Conservation (phyloP, 2,888 invertebrate species). For the Polia nebulosa region DNA sequence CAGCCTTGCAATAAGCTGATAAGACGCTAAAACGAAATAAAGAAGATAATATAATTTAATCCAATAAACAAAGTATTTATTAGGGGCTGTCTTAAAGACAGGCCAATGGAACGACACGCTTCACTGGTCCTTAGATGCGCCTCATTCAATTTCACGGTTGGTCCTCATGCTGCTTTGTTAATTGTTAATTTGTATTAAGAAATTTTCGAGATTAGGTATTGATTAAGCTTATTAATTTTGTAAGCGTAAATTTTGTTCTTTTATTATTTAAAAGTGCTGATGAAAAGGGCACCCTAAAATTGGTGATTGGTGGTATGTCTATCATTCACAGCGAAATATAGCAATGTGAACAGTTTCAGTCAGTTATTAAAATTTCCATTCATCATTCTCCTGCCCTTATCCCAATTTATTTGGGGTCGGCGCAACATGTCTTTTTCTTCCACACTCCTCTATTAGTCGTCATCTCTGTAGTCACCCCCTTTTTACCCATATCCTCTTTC, state of each 20-base stretch:
- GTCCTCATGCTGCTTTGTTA: conserved; percentile 73
- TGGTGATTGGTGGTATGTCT: neutral
- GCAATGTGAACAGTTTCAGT: neutral
- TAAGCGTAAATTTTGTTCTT: conserved; percentile 10
- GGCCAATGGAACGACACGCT: conserved; percentile 75
- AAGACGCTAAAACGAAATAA: conserved; percentile 32
- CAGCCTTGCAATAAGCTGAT: neutral
- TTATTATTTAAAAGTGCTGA: neutral
- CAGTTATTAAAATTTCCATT: neutral
- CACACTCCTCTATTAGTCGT: no score
- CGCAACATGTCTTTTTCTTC: no score
- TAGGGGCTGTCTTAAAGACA: conserved; percentile 65
- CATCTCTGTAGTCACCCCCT: no score
- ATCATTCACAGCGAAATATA: neutral
- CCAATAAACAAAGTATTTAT: conserved; percentile 63
- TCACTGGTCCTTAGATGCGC: conserved; percentile 71
- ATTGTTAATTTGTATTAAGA: conserved; percentile 82
- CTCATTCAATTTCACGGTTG: conserved; percentile 79
- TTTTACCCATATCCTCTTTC: no score
- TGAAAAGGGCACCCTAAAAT: neutral
- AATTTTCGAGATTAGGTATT: conserved; percentile 62
- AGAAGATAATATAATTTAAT: conserved; percentile 51
- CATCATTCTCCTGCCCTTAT: no score
- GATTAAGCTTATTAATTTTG: conserved; percentile 56
- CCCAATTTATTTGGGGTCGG: no score